Conservation (phyloP, 2,113 vertebrate species). For the Mastomys coucha region DNA sequence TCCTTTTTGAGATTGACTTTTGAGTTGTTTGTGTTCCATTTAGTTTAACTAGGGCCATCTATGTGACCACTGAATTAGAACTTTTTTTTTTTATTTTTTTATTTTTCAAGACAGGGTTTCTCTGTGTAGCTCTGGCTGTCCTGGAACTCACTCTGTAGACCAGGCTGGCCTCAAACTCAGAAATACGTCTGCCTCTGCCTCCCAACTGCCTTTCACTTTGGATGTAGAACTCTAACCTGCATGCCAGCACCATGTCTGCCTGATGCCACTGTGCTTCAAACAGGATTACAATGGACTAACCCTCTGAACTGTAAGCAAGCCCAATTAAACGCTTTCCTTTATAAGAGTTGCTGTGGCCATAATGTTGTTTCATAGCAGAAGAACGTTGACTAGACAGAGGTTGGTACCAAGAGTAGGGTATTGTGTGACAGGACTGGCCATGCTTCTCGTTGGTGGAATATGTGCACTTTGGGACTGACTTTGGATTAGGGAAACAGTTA, state of each 20-base stretch:
- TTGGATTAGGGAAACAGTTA: neutral
- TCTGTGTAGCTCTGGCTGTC: too few relatives aligned
- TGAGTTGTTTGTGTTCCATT: neutral
- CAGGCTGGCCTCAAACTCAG: too few relatives aligned
- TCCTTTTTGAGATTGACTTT: neutral
- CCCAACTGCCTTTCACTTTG: neutral
- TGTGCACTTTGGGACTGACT: neutral
- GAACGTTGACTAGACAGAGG: neutral
- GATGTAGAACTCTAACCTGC: neutral
- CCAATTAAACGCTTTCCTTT: neutral
- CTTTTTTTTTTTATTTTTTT: too few relatives aligned
- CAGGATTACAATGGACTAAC: neutral
- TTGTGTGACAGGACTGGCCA: neutral
- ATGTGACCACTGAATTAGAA: neutral
- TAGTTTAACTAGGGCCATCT: neutral
- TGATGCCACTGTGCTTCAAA: neutral
- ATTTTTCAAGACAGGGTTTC: too few relatives aligned
- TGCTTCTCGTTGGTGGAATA: neutral
- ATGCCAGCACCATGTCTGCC: neutral
- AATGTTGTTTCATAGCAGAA: neutral
- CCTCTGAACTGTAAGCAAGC: neutral
- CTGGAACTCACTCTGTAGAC: too few relatives aligned
- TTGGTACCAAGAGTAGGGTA: neutral
- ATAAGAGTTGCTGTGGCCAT: neutral
- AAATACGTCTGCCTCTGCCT: too few relatives aligned